phyloP scores from a whole-genome alignment of 2,797 vertebrate species.

The Salarias fasciatus region DNA sequence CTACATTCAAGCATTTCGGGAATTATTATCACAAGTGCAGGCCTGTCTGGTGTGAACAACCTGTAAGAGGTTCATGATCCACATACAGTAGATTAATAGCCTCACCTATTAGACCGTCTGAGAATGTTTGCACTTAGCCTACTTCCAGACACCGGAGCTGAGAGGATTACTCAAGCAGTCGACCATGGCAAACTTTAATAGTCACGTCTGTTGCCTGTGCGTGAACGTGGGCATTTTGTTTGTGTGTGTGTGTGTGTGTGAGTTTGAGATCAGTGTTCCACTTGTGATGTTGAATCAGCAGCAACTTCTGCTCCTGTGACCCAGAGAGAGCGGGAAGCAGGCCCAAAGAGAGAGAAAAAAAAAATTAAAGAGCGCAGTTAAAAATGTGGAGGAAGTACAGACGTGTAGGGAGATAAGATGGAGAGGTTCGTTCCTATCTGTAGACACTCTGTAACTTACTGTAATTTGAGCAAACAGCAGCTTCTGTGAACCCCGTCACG shows the following conservation, averaged over 20 bases:
- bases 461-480: not conserved
- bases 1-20: constrained; percentile 7
- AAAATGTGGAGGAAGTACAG: constrained; percentile 28
- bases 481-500: not conserved
- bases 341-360: constrained; percentile 34
- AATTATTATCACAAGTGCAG: constrained; percentile 11
- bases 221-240: constrained; percentile 5
- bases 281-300: constrained; percentile 76
- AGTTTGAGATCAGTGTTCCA: constrained; percentile 57
- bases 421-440: constrained; percentile 9
- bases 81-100: constrained; percentile 26
- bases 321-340: constrained; percentile 49
- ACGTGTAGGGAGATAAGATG: constrained; percentile 27
- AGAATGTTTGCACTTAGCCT: constrained; percentile 50
- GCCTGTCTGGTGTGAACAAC: constrained; percentile 19
- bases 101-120: constrained; percentile 46
- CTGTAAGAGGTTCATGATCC: constrained; percentile 22
- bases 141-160: constrained; percentile 47
- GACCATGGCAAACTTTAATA: constrained; percentile 34
- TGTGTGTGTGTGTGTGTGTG: constrained; percentile 15
- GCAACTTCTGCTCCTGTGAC: constrained; percentile 64
- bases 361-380: not conserved
- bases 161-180: constrained; percentile 51
- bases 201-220: constrained; percentile 14
- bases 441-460: not conserved